A percentile compares a stretch with the other conserved stretches of the same genome.
Evolutionary conservation across 1,140 invertebrate genomes (phyloP).

Genomic region (Oreohelix idahoensis): DNA sequence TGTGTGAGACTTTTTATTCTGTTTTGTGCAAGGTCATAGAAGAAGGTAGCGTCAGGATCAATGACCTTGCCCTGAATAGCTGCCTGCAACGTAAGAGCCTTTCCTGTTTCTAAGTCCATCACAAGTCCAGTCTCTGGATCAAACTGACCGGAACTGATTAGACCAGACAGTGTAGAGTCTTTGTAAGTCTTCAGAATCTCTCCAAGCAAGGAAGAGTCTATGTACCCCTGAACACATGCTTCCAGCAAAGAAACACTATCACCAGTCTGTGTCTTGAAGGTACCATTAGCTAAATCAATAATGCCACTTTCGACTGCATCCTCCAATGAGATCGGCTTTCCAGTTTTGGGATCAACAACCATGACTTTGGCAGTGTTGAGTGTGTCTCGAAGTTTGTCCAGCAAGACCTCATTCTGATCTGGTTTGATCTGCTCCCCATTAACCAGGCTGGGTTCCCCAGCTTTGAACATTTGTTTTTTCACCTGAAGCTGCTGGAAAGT

Average conservation of each 20-base stretch:
- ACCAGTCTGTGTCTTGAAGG: slow-evolving; percentile 67
- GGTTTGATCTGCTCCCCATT: slow-evolving; percentile 75
- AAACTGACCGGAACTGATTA: slow-evolving; percentile 84
- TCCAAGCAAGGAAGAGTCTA: slow-evolving; percentile 87
- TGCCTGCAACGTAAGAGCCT: slow-evolving; percentile 75
- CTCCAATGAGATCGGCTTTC: slow-evolving; percentile 81
- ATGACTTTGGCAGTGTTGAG: slow-evolving; percentile 84
- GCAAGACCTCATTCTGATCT: slow-evolving; percentile 55
- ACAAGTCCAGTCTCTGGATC: slow-evolving; percentile 80
- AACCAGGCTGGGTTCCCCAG: slow-evolving; percentile 84
- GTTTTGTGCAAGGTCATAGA: slow-evolving; percentile 60
- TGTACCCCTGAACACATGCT: slow-evolving; percentile 84
- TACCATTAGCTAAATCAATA: slow-evolving; percentile 74
- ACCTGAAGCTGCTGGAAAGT: slow-evolving; percentile 64
- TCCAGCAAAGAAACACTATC: slow-evolving; percentile 83
- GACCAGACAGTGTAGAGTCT: slow-evolving; percentile 56
- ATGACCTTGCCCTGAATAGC: slow-evolving; percentile 83
- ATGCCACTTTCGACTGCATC: slow-evolving; percentile 85
- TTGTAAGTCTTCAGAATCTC: slow-evolving; percentile 63
- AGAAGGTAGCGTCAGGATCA: slow-evolving; percentile 78
- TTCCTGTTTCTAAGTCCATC: slow-evolving; percentile 77
- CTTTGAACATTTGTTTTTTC: slow-evolving; percentile 57
- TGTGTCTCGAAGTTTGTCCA: slow-evolving; percentile 68
- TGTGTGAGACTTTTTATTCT: slow-evolving; percentile 58
- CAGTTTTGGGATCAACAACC: slow-evolving; percentile 83